Percentiles rank a stretch among this genome's conserved stretches.
phyloP scores from a whole-genome alignment of 1,140 invertebrate species.

The Lepidotrigona ventralis region DNA sequence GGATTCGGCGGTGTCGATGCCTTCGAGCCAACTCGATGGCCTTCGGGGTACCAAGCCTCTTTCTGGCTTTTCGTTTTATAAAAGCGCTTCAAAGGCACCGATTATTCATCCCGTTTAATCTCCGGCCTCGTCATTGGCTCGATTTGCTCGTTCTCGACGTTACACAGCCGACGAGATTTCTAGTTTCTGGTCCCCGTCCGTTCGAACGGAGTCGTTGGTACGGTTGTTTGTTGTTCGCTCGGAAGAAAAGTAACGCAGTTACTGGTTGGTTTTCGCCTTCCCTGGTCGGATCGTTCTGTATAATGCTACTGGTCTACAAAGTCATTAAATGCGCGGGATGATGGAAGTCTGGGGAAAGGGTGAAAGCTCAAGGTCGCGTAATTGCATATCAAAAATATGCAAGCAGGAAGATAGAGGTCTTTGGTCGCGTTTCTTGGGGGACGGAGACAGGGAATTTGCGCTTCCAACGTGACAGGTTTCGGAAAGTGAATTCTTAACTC shows the following conservation, averaged over 20 bases:
- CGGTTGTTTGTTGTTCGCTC: not conserved
- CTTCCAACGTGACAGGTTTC: slow-evolving; percentile 27
- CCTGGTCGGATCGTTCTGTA: not conserved
- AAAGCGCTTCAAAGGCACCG: slow-evolving; percentile 18
- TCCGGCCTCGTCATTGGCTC: slow-evolving; percentile 8
- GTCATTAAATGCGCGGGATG: not conserved
- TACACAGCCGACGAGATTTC: slow-evolving; percentile 3
- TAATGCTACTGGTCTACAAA: not conserved
- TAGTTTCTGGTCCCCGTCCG: not conserved
- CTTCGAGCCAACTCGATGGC: slow-evolving; percentile 2
- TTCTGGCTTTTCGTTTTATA: slow-evolving; percentile 21
- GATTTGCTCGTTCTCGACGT: slow-evolving; percentile 2
- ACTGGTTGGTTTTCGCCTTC: not conserved
- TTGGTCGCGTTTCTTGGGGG: not conserved
- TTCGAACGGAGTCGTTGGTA: not conserved
- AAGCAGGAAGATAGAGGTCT: not conserved
- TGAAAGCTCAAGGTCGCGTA: not conserved
- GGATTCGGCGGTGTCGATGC: slow-evolving; percentile 47
- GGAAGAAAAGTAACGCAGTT: not conserved
- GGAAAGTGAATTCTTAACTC: slow-evolving; percentile 59
- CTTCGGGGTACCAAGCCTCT: slow-evolving; percentile 12
- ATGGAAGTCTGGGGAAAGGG: not conserved
- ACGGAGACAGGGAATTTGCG: not conserved
- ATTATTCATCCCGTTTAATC: slow-evolving; percentile 28
- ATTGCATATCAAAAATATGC: not conserved